Base-by-base conservation (phyloP, 2,888 invertebrate genomes). In the Caenorhabditis becei region DNA sequence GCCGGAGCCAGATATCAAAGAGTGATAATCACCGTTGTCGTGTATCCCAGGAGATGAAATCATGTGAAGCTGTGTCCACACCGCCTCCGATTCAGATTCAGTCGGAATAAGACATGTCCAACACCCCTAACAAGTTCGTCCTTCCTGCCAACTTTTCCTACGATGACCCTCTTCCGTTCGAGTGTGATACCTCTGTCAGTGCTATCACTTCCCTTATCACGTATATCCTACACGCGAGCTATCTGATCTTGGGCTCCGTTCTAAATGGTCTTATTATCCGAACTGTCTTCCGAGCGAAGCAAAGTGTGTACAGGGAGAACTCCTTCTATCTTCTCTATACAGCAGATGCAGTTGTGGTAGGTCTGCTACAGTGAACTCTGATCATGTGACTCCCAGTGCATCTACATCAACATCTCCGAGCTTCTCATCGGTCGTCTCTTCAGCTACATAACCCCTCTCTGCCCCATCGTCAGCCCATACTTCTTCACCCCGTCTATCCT, bases 121-220 rank as follows among this genome's bases (percentile, higher is more conserved):
- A n/a, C n/a, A n/a, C n/a, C n/a, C n/a, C n/a, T 11, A 56, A 54
- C 8, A 47, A 26, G 32, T 58, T 69, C 18, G 28, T 56, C n/a
- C 24, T 70, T 41, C 70, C 70, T 1, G 53, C 23, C 20, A 70
- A 70, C 32, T 70, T 70, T 20, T 70, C 70, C 18, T 70, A 70
- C 32, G n/a, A 59, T 35, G 70, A 70, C 28, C 70, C 70, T 24
- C 59, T 70, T 51, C 70, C 70, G 41, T 70, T 70, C 20, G 37
- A 41, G 14, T 70, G 70, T 41, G 51, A 59, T 20, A 37, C 59
- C 5, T 35, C 35, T n/a, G 14, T 11, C 20, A 61, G 61, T 28
- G 2, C 61, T 7, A 16, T 11, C 0, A 20, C 49, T 20, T 70
- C 70, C 11, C 14, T 70, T 18, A n/a, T 58, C 10, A 37, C 58